Percentiles rank a stretch among this genome's conserved stretches.
Evolutionary conservation across 1,140 invertebrate genomes (phyloP).

Genomic region (Drosophila erecta): DNA sequence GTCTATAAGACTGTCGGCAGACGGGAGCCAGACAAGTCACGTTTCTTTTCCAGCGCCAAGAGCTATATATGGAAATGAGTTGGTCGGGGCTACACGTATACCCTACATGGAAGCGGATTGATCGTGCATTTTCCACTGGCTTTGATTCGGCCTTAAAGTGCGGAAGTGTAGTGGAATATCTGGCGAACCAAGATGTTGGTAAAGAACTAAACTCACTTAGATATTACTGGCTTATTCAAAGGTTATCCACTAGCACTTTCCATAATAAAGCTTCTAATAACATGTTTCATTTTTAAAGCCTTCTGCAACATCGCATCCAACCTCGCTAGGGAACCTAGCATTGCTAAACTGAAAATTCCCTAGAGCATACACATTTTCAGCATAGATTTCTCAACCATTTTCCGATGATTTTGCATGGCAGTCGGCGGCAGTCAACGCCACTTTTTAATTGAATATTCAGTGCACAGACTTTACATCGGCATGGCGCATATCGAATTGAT

Average conservation of each 20-base stretch:
- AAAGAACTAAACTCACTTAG: too few species aligned
- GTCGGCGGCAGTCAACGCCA: constrained; percentile 30
- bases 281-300: too few species aligned
- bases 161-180: neutral
- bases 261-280: too few species aligned
- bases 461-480: constrained; percentile 40
- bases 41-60: constrained; percentile 51
- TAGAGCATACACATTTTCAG: constrained; percentile 23
- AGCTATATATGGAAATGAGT: constrained; percentile 45
- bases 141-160: neutral
- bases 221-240: too few species aligned
- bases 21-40: constrained; percentile 61
- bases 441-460: constrained; percentile 73
- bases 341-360: neutral
- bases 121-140: neutral
- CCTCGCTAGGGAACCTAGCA: too few species aligned
- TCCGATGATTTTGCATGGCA: constrained; percentile 30
- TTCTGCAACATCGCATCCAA: too few species aligned
- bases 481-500: constrained; percentile 52
- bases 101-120: constrained; percentile 17
- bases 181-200: neutral
- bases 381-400: neutral
- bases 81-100: constrained; percentile 29
- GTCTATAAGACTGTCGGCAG: constrained; percentile 45
- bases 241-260: too few species aligned